Evolutionary conservation across 2,888 invertebrate genomes (phyloP).

Genomic region (Machimus atricapillus): DNA sequence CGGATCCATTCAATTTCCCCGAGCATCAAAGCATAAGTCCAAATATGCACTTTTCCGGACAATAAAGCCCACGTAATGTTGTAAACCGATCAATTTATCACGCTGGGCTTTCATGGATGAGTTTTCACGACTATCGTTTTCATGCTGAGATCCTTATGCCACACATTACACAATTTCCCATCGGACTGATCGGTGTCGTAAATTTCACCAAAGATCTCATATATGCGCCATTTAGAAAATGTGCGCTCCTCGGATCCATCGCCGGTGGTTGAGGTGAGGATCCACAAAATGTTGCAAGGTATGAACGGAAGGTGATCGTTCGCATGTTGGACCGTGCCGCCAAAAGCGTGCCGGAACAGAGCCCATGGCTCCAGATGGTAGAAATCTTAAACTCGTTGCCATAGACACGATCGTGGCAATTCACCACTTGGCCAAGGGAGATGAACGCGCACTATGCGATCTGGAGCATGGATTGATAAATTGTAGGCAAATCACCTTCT

Average conservation of each 20-base stretch:
- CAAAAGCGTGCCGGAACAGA: neutral
- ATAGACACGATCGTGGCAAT: constrained; percentile 1
- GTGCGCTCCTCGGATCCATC: neutral
- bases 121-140: constrained; percentile 26
- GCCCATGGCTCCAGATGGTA: neutral
- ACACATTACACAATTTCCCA: constrained; percentile 23
- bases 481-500: constrained; percentile 16
- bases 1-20: neutral
- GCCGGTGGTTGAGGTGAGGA: neutral
- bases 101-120: constrained; percentile 23
- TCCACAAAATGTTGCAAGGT: constrained; percentile 2
- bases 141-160: constrained; percentile 25
- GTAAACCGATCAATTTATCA: constrained; percentile 21
- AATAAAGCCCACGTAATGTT: constrained; percentile 25
- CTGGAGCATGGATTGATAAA: constrained; percentile 12
- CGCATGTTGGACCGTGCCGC: neutral
- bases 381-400: neutral
- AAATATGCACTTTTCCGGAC: constrained; percentile 30
- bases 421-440: neutral
- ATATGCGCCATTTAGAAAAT: constrained; percentile 1
- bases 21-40: neutral
- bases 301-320: neutral
- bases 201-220: neutral
- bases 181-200: constrained; percentile 15
- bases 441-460: neutral